Evolutionary conservation across 2,797 vertebrate species (phyloP), one percentile per base, ranked within the genome.

Genomic region (Cuculus canorus): DNA sequence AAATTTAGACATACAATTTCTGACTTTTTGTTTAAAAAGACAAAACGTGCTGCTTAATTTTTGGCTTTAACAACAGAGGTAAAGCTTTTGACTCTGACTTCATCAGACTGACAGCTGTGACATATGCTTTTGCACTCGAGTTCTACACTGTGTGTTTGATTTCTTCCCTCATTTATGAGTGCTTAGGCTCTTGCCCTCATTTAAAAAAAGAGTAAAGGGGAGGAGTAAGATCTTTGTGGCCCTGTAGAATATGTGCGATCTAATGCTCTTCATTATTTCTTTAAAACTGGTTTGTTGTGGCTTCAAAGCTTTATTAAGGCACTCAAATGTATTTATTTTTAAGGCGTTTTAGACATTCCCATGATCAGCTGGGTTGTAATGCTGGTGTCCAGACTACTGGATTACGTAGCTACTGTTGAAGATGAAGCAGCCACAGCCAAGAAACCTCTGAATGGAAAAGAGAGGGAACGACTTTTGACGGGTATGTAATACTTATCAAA

Each of bases 351-450:
- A 96, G 99, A 99, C 94, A 99, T 99, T 95, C 99, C 99, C 45
- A 99, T 99, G 99, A 99, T 99, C 97, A 99, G 99, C 94, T 99
- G 99, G 99, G 99, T 99, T 63, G 99, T 99, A 92, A 99, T 99
- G 99, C 96, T 99, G 97, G 99, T 99, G 72, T 99, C 99, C 76
- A 98, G 99, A 80, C 98, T 99, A 43, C 92, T 99, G 92, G 99
- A 99, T 97, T 99, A 99, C 32, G 99, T 99, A 61, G 98, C 99
- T 95, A 99, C 98, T 59, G 99, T 99, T 81, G 99, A 99, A 98
- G 99, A 99, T 86, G 99, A 99, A 97, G 99, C 99, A 71, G 98
- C 98, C 27, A 98, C 98, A 59, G 98, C 98, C 66, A 99, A 99
- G 98, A 99, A 99, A 94, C 98, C 99, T 96, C 98, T 99, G 68